Evolutionary conservation across 1,140 invertebrate species (phyloP), one percentile per base, ranked within the genome.

Genomic region (Pemphigus obesinymphae): DNA sequence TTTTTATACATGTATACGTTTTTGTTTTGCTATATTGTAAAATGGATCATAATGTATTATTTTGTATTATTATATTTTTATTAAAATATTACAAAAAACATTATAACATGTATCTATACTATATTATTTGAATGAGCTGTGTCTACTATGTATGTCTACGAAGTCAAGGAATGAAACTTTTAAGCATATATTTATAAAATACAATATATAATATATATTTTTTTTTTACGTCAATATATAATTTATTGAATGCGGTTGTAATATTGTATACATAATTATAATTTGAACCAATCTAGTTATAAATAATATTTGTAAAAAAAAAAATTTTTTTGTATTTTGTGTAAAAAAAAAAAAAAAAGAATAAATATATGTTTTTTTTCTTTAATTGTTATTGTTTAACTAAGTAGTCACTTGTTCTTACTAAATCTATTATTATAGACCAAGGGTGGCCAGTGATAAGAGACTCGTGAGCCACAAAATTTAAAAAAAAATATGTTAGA

Each of bases 241-340:
- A 73, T 50, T 26, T 72, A 48, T 31, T 13, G 37, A 70, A 31
- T 31, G 17, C 15, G 43, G 43, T 50, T 55, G 50, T 78, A 78
- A 78, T 78, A 78, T 58, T 78, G 50, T 78, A 78, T 26, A 58
- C 31, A 40, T 58, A 40, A 40, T 37, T 55, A 55, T 34, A 55
- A 34, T 76, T 55, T 26, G 40, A 53, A 55, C 10, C 48, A 40
- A 78, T n/a, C 53, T 53, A 55, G 50, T 78, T 37, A 55, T 58
- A 78, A 78, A 78, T 40, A 7, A 55, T 58, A 78, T 78, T 78
- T 78, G 73, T 78, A 75, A 78, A 78, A 75, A 76, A 23, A 76
- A 75, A 50, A 34, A 20, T 26, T 78, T 26, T 78, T 78, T 55
- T 78, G 53, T 78, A 58, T 78, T 78, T 40, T 78, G 73, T 78